A percentile compares a stretch with the other conserved stretches of the same genome.
These are phyloP conservation scores for Eumeta japonica DNA, from an alignment of 1,140 invertebrate genomes.

Conservation along the genomic window DNA sequence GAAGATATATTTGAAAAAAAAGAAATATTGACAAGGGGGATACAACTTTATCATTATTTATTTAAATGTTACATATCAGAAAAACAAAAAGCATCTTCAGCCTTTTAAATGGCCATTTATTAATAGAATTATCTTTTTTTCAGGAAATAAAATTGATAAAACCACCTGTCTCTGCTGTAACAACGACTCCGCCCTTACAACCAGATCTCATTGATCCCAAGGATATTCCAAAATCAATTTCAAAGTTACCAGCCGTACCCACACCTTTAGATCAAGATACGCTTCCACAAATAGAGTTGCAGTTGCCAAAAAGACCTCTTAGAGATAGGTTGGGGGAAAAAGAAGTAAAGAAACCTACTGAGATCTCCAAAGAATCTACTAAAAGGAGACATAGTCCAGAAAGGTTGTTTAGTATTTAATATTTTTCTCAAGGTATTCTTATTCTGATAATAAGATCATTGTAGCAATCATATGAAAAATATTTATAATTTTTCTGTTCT, in stretches of 20 bases:
- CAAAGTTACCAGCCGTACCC: neutral
- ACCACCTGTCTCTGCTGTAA: slow-evolving; percentile 4
- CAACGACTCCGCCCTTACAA: slow-evolving; percentile 9
- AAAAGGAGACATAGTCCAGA: slow-evolving; percentile 32
- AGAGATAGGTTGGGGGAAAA: slow-evolving; percentile 42
- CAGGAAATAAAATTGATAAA: slow-evolving; percentile 35
- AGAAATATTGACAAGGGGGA: too few species aligned
- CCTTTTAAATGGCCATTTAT: too few species aligned
- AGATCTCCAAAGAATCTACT: slow-evolving; percentile 10
- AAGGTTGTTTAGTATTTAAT: slow-evolving; percentile 39
- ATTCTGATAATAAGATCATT: neutral
- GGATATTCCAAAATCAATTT: slow-evolving; percentile 15
- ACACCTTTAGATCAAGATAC: slow-evolving; percentile 27
- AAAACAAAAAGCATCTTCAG: too few species aligned
- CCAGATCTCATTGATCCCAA: slow-evolving; percentile 6
- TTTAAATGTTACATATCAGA: too few species aligned
- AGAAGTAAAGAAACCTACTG: slow-evolving; percentile 13
- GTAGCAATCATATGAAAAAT: too few species aligned
- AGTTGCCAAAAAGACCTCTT: slow-evolving; percentile 50
- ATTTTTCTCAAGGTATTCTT: neutral
- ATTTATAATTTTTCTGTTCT: neutral
- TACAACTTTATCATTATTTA: too few species aligned
- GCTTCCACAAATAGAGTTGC: slow-evolving; percentile 50
- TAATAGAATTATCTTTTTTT: slow-evolving; percentile 11
- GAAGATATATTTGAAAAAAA: too few species aligned